Percentiles rank a stretch among this genome's conserved stretches.
These are phyloP conservation scores for Melanotaenia boesemani DNA, from an alignment of 2,797 vertebrate species.

Conservation along the genomic window DNA sequence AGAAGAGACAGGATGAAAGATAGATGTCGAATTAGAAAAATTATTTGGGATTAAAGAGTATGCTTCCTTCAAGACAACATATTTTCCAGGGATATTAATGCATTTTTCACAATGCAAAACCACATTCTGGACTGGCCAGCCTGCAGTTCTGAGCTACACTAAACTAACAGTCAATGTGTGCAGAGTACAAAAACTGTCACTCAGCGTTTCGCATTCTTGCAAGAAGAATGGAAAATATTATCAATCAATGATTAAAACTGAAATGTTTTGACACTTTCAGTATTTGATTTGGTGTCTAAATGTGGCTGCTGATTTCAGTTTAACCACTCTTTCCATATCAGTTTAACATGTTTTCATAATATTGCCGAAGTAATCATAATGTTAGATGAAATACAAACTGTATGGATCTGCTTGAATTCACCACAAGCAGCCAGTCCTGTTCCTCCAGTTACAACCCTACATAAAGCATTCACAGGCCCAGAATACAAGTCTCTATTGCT, in stretches of 20 bases:
- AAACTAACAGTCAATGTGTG: background rate
- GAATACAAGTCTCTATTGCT: too few relatives aligned
- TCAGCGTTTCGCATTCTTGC: background rate
- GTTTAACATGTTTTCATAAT: background rate
- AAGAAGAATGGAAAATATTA: background rate
- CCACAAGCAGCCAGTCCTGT: background rate
- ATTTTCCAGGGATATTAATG: background rate
- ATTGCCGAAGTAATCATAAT: background rate
- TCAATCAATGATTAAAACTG: background rate
- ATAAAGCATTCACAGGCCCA: background rate
- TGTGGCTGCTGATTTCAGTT: background rate
- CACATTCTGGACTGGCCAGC: background rate
- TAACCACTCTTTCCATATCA: background rate
- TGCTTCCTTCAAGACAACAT: background rate
- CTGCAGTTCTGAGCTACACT: background rate
- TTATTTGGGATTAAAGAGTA: too few relatives aligned
- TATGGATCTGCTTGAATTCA: background rate
- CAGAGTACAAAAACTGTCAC: background rate
- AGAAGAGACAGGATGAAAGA: too few relatives aligned
- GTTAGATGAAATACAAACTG: background rate
- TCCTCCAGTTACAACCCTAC: background rate
- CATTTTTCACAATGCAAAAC: background rate
- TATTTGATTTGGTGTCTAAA: background rate
- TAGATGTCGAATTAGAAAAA: too few relatives aligned
- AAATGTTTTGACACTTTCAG: background rate